A percentile compares a stretch with the other conserved stretches of the same genome.
Evolutionary conservation across 2,888 invertebrate genomes (phyloP).

Genomic region (Megastigmus dorsalis): DNA sequence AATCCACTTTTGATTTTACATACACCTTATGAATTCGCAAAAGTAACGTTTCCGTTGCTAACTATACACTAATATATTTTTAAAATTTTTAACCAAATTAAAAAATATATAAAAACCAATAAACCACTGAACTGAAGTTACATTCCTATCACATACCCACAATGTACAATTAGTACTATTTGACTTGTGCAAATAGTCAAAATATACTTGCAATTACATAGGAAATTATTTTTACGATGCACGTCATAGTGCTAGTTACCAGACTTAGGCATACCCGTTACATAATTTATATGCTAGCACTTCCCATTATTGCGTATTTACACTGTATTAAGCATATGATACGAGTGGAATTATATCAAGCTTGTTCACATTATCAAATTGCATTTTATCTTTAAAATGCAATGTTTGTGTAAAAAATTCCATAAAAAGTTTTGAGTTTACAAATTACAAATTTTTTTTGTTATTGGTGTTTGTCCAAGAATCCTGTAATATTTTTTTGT

Average conservation of each 20-base stretch:
- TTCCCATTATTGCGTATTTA: constrained; percentile 42
- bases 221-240: constrained; percentile 31
- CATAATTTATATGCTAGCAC: constrained; percentile 20
- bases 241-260: constrained; percentile 29
- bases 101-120: constrained; percentile 33
- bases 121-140: constrained; percentile 10
- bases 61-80: neutral
- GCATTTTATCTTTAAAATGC: constrained; percentile 13
- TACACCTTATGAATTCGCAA: neutral
- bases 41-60: constrained; percentile 12
- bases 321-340: constrained; percentile 26
- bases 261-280: constrained; percentile 41
- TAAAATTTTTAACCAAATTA: constrained; percentile 14
- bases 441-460: constrained; percentile 34
- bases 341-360: constrained; percentile 2
- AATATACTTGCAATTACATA: constrained; percentile 26
- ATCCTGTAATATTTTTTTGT: constrained; percentile 57
- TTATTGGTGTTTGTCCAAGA: constrained; percentile 12
- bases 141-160: constrained; percentile 22
- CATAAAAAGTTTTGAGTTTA: constrained; percentile 35
- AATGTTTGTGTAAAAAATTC: constrained; percentile 38
- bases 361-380: constrained; percentile 9
- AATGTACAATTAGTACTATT: constrained; percentile 26
- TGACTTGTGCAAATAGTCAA: constrained; percentile 20
- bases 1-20: neutral